A percentile compares a stretch with the other conserved stretches of the same genome.
Conservation (phyloP, 2,797 vertebrate genomes). For the Acridotheres tristis region DNA sequence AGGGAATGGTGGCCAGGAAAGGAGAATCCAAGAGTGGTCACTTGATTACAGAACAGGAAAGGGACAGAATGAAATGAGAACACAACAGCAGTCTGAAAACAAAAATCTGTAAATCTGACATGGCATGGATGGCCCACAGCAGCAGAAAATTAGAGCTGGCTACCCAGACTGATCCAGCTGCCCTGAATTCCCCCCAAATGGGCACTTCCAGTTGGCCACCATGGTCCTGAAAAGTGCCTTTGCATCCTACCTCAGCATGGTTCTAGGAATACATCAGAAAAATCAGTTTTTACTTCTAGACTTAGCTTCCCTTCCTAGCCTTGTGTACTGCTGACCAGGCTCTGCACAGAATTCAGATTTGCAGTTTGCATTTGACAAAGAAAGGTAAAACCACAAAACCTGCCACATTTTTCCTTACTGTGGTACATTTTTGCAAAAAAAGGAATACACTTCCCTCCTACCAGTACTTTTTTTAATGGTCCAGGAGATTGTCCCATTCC, state of each 20-base stretch:
- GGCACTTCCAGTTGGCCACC: background rate
- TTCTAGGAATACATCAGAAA: background rate
- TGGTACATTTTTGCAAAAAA: background rate
- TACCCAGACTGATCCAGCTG: background rate
- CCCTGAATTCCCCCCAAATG: background rate
- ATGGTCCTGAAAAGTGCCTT: background rate
- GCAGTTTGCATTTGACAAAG: background rate
- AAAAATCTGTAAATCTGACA: fast-evolving
- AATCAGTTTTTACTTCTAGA: background rate
- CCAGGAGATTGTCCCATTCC: background rate
- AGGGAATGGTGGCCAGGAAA: background rate
- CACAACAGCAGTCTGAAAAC: background rate
- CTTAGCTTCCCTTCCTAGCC: background rate
- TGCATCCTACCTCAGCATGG: fast-evolving
- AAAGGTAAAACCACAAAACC: background rate
- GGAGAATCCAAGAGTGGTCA: fast-evolving
- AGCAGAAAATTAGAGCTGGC: too few species aligned
- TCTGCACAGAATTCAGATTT: background rate
- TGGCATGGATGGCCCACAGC: fast-evolving
- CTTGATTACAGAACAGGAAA: background rate
- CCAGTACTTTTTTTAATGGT: background rate
- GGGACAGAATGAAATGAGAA: background rate
- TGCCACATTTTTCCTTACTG: background rate
- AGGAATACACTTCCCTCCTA: background rate
- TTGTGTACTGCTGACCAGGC: background rate